Base-by-base conservation (phyloP, 64 coral and sea anemone genomes). In the Pachyseris speciosa region DNA sequence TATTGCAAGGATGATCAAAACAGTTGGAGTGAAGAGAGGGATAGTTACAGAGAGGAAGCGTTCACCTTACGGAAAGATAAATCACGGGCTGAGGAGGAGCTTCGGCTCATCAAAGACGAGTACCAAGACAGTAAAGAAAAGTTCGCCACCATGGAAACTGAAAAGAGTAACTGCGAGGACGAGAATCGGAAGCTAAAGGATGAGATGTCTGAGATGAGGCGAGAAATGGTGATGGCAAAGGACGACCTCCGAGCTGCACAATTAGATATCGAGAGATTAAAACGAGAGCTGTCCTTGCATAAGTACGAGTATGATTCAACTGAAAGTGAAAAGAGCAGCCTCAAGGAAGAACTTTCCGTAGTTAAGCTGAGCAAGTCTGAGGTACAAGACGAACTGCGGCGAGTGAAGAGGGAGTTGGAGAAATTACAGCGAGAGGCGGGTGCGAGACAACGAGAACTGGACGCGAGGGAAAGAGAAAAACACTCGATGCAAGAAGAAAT, bases 81-180 rank as follows among this genome's bases (percentile, higher is more conserved):
- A 57, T 4, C 57, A 48, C 44, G 52, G 10, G 15, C 83, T 6
- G 78, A 96, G 27, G 79, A 89, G 36, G 68, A 96, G 37, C 30
- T 93, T 22, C 59, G 70, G 9, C 77, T 88, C 16, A 63, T 90
- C 4, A 93, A 85, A 75, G 86, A 91, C 9, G 94, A 96, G 26
- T 87, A 89, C 22, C 84, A 96, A 13, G 69, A 66, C 59, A 89
- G 84, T 19, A 96, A 88, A 47, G 58, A 53, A 70, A 84, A 74
- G 44, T 64, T 96, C 1, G 71, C 58, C 25, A 42, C 42, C 37
- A 22, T 84, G 16, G 72, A 96, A 47, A 60, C 65, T n/a, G 91
- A 88, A 8, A 81, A 74, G 7, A 38, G n/a, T 40, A n/a, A 36
- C 2, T 81, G 63, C 42, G 66, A 94, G 43, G 90, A 75, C 24